Conservation (phyloP, 2,888 invertebrate species). For the Beris morrisii region DNA sequence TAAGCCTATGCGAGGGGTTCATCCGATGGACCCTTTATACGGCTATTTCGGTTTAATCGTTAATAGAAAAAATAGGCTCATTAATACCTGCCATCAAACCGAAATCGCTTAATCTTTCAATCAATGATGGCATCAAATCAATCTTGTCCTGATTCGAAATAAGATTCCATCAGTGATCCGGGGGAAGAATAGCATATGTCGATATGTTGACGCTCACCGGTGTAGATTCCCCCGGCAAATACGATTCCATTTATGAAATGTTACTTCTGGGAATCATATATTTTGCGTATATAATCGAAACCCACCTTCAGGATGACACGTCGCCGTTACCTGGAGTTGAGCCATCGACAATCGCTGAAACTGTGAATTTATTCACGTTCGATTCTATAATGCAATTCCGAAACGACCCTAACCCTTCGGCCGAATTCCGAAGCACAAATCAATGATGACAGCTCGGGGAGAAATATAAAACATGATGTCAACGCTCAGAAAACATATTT, state of each 20-base stretch:
- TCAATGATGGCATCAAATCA: slow-evolving; percentile 40
- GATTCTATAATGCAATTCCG: no score
- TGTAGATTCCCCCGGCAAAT: not conserved
- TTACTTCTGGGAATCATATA: slow-evolving; percentile 23
- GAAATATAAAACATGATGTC: slow-evolving; percentile 40
- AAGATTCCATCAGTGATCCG: slow-evolving; percentile 10
- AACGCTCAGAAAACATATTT: slow-evolving; percentile 40
- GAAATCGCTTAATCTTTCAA: slow-evolving; percentile 40
- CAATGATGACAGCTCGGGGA: slow-evolving; percentile 40
- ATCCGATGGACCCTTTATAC: no score
- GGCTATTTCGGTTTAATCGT: slow-evolving; percentile 4
- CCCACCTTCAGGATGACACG: slow-evolving; percentile 32
- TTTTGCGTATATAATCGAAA: slow-evolving; percentile 28
- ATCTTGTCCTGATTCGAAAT: slow-evolving; percentile 34
- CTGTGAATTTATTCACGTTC: no score
- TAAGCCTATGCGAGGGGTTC: no score
- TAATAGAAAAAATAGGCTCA: slow-evolving; percentile 34
- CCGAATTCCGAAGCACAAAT: slow-evolving; percentile 37
- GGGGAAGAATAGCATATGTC: slow-evolving; percentile 6
- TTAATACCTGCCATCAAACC: slow-evolving; percentile 39
- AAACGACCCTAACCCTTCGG: not conserved
- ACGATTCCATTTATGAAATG: slow-evolving; percentile 15
- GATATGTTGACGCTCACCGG: not conserved
- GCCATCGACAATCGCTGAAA: no score
- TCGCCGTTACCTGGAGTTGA: slow-evolving; percentile 2